phyloP scores from a whole-genome alignment of 2,888 invertebrate species.

The Resseliella maxima region DNA sequence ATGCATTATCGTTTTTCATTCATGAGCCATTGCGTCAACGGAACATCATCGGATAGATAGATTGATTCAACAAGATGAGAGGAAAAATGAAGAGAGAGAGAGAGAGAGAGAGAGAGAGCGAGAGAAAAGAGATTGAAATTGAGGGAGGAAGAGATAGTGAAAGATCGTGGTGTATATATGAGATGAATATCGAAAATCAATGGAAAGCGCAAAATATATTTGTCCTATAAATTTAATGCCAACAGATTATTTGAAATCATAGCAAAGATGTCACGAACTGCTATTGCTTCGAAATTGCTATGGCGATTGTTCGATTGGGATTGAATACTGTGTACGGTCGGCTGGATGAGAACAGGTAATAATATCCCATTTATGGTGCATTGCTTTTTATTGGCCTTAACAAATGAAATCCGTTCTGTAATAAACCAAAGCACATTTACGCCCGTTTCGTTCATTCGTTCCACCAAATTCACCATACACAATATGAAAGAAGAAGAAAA shows the following conservation, averaged over 20 bases:
- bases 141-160: not conserved
- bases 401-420: conserved; percentile 50
- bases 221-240: conserved; percentile 49
- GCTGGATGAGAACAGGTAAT: conserved; percentile 34
- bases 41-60: not conserved
- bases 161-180: not conserved
- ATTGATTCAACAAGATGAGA: not conserved
- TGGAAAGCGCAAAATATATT: conserved; percentile 20
- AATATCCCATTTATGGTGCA: conserved; percentile 46
- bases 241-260: conserved; percentile 40
- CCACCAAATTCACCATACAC: not conserved
- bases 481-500: too few relatives aligned
- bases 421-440: conserved; percentile 39
- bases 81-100: not conserved
- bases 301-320: conserved; percentile 43
- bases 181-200: not conserved
- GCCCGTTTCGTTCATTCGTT: not conserved
- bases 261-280: conserved; percentile 34
- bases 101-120: not conserved
- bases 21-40: conserved; percentile 21
- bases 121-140: not conserved
- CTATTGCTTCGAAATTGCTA: conserved; percentile 35
- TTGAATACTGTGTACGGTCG: conserved; percentile 20
- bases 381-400: conserved; percentile 41
- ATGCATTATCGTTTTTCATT: conserved; percentile 23